Evolutionary conservation across 2,797 vertebrate genomes (phyloP), one percentile per base, ranked within the genome.

Genomic region (Lepus townsendii): DNA sequence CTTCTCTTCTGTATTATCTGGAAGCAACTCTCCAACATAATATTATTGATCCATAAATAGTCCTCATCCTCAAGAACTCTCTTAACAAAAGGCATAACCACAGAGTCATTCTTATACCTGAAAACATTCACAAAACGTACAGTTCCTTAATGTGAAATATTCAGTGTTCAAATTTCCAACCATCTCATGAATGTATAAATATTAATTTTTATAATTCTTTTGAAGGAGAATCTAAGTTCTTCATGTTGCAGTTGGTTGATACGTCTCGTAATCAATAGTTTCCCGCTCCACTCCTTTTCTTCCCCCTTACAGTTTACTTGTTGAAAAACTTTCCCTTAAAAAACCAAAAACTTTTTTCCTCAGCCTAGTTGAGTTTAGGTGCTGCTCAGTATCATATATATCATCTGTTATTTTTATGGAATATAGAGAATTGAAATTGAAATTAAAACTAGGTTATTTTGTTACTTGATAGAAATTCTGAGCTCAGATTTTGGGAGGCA

Each of bases 321-420:
- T 93, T 68, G 10, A 71, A 91, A 91, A 93, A 73, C 19, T 69
- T 88, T 62, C 50, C 38, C 87, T 91, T 42, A 75, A 78, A 76
- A 78, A 78, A 54, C 60, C 13, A 76, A 20, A 54, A 73, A 73
- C 32, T 87, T 72, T n/a, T 5, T 66, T 65, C 52, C 38, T 60
- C 27, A 8, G 2, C 1, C 27, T 77, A 32, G 32, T n/a, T 79
- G 73, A 83, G 32, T 66, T 62, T 68, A 78, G 38, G 26, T 57
- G 17, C 16, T 38, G 30, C 50, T 27, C 26, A 35, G 8, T 57
- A 47, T 54, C 2, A 1, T 52, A 9, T 60, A 26, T 66, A 5
- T 77, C 47, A 57, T n/a, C 30, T 85, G 35, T 73, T 91, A 72
- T 32, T 83, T 88, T 78, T 52, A 50, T 75, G 30, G 50, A 72